These are phyloP conservation scores for Hetaerina titia DNA, from an alignment of 2,888 invertebrate species.

Conservation along the genomic window DNA sequence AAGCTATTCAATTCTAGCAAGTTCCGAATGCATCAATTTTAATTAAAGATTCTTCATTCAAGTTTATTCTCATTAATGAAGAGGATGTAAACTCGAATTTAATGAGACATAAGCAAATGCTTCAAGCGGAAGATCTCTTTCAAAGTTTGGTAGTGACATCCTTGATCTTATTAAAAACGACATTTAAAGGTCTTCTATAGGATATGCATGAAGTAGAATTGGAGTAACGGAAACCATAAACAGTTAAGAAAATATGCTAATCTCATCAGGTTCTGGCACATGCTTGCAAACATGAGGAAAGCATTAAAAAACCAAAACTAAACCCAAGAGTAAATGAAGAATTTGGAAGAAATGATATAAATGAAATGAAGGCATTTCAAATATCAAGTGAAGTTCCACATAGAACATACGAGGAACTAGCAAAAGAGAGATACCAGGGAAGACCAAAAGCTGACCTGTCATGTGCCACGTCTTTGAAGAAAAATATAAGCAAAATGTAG, in stretches of 20 bases:
- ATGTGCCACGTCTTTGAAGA: neutral
- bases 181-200: no score
- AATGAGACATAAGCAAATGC: conserved; percentile 8
- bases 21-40: no score
- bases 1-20: no score
- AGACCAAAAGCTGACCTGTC: neutral
- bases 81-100: conserved; percentile 3
- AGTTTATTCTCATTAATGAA: neutral
- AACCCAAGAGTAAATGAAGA: no score
- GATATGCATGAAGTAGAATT: no score
- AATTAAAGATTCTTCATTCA: neutral
- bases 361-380: no score
- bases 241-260: no score
- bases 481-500: neutral
- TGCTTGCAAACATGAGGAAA: no score
- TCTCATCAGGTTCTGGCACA: no score
- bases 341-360: no score
- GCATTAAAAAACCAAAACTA: no score
- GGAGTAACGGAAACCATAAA: no score
- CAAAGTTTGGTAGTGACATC: neutral
- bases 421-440: neutral
- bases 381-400: neutral
- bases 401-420: neutral
- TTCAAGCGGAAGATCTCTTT: neutral
- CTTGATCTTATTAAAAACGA: neutral